Evolutionary conservation across 2,888 invertebrate species (phyloP), one percentile per base, ranked within the genome.

Genomic region (Tanypteryx hageni): DNA sequence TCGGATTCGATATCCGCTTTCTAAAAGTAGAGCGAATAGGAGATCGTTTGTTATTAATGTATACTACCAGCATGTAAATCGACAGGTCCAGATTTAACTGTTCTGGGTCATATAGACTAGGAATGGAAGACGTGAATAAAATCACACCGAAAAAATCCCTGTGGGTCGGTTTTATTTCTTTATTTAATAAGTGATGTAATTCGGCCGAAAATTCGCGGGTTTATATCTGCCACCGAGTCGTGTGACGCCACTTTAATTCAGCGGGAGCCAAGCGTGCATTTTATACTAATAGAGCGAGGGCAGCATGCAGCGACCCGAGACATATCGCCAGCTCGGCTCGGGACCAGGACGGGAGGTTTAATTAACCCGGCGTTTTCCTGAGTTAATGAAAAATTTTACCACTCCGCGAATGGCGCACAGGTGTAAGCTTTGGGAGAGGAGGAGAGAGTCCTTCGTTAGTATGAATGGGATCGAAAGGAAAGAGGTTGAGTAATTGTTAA

Each of bases 141-240:
- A 76, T 76, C 27, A 3, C 22, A 22, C 22, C 76, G 27, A 18
- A 76, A 76, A 76, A 76, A 76, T 76, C 22, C 22, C 76, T 2
- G 76, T 13, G 76, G 4, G 76, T 76, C 13, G 76, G 76, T 18
- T 27, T 76, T 44, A 44, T 44, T 64, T 16, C n/a, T 57, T 13
- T 56, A 16, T 64, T 89, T 11, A 89, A 56, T 89, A 64, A 89
- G 64, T 64, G 61, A 89, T 89, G 89, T 56, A 89, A 89, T 89
- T 89, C 44, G 13, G 61, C 44, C 9, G n/a, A 59, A 13, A 8
- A 16, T 61, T 86, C 61, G 58, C 86, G 10, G 11, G 10, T 86
- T 4, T 61, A 11, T 18, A 27, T 27, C 4, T 59, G 16, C 18
- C 16, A 9, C 86, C 27, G 58, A 8, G 22, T 86, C 61, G 27